A percentile compares a stretch with the other conserved stretches of the same genome.
Evolutionary conservation across 2,113 vertebrate genomes (phyloP).

Genomic region (Chrysochloris asiatica): DNA sequence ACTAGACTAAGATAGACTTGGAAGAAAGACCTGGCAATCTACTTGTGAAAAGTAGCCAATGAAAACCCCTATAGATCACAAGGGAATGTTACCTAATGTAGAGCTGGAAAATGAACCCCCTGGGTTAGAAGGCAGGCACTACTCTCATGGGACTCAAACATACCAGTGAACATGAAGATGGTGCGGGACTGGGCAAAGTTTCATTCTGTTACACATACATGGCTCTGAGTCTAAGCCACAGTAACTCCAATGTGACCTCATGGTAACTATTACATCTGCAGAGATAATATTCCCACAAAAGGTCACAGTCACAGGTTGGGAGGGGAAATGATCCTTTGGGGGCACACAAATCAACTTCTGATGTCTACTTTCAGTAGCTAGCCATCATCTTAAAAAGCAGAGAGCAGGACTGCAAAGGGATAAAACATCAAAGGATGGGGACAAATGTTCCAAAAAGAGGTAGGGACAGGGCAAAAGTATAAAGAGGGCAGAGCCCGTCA

Average conservation of each 20-base stretch:
- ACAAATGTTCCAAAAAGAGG: not conserved
- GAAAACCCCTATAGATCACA: not conserved
- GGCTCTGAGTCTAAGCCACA: not conserved
- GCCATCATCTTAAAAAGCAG: not conserved
- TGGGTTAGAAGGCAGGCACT: not conserved
- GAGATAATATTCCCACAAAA: not conserved
- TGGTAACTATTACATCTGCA: not conserved
- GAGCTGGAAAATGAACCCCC: not conserved
- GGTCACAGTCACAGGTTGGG: not conserved
- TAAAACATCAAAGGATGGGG: not conserved
- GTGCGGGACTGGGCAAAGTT: not conserved
- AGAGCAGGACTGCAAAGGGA: not conserved
- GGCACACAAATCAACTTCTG: not conserved
- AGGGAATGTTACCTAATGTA: not conserved
- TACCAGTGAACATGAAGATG: not conserved
- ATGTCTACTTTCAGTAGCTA: not conserved
- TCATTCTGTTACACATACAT: not conserved
- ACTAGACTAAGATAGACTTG: not conserved
- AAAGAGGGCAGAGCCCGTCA: too few species aligned
- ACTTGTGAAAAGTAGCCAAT: not conserved
- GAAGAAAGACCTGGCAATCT: not conserved
- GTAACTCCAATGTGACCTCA: not conserved
- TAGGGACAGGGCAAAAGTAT: too few species aligned
- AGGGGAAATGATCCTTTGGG: not conserved
- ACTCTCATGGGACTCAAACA: not conserved